These are phyloP conservation scores for Crepidodera aurea DNA, from an alignment of 2,888 invertebrate species.

Conservation along the genomic window DNA sequence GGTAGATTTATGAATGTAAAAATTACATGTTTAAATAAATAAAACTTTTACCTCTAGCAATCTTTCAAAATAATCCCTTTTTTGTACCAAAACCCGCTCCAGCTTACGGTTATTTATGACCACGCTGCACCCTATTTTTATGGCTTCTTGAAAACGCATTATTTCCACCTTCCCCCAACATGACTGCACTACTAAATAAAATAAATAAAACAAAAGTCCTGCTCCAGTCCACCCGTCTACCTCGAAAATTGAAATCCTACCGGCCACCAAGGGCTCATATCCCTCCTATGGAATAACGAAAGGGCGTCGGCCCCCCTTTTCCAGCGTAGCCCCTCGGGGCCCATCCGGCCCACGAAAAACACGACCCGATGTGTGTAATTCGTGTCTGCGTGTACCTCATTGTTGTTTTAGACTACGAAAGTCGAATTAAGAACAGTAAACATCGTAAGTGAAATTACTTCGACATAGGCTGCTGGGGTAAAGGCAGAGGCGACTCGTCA, in stretches of 20 bases:
- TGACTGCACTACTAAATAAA: conserved; percentile 2
- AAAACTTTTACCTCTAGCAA: too few species aligned
- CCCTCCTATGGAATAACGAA: conserved; percentile 3
- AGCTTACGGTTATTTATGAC: neutral
- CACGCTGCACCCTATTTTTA: neutral
- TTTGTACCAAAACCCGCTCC: neutral
- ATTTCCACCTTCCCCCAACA: neutral
- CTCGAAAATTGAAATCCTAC: conserved; percentile 36
- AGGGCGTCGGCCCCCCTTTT: conserved; percentile 8
- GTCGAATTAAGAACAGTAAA: conserved; percentile 37
- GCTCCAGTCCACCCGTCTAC: neutral
- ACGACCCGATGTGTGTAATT: conserved; percentile 32
- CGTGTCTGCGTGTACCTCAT: conserved; percentile 26
- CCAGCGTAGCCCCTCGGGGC: conserved; percentile 15
- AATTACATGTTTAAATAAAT: too few species aligned
- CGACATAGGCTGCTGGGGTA: conserved; percentile 14
- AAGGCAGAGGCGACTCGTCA: neutral
- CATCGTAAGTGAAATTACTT: conserved; percentile 36
- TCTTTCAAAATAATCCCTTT: too few species aligned
- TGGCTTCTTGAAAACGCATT: conserved; percentile 10
- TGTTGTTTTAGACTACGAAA: conserved; percentile 35
- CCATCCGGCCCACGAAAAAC: conserved; percentile 24
- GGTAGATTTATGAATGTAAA: too few species aligned
- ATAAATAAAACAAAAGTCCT: conserved; percentile 10
- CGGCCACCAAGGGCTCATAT: conserved; percentile 36